Evolutionary conservation across 2,113 vertebrate genomes (phyloP).

Genomic region (Hyla sarda): DNA sequence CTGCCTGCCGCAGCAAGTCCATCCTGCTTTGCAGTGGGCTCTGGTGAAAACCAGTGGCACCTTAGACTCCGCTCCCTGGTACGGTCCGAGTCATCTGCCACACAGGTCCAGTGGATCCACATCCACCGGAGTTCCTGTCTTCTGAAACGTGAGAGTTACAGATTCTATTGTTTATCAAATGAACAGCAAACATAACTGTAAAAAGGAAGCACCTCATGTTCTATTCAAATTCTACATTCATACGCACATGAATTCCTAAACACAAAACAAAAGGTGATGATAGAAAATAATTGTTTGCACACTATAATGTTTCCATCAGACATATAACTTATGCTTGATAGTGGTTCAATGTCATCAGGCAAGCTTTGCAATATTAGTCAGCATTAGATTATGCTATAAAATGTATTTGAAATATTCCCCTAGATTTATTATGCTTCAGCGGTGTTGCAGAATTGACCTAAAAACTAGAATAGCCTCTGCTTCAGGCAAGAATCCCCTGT

Average conservation of each 20-base stretch:
- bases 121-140: too few relatives aligned
- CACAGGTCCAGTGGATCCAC: too few relatives aligned
- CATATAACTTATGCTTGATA: slow-evolving; percentile 34
- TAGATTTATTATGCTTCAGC: slow-evolving; percentile 52
- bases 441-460: slow-evolving; percentile 55
- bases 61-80: too few relatives aligned
- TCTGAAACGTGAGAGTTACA: too few relatives aligned
- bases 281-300: neutral
- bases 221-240: neutral
- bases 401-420: slow-evolving; percentile 49
- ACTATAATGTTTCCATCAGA: neutral
- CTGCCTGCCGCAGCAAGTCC: too few relatives aligned
- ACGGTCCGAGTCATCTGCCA: too few relatives aligned
- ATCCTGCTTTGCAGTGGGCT: too few relatives aligned
- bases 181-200: neutral
- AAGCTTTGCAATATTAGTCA: slow-evolving; percentile 47
- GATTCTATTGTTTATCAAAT: too few relatives aligned
- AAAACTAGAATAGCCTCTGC: slow-evolving; percentile 58
- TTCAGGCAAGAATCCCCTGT: slow-evolving; percentile 44
- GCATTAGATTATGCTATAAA: slow-evolving; percentile 6
- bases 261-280: neutral
- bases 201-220: too few relatives aligned
- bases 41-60: too few relatives aligned
- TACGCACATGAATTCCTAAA: neutral
- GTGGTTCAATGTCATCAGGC: slow-evolving; percentile 12